A percentile compares a stretch with the other conserved stretches of the same genome.
These are phyloP conservation scores for Porphyrio hochstetteri DNA, from an alignment of 2,113 vertebrate genomes.

Conservation along the genomic window DNA sequence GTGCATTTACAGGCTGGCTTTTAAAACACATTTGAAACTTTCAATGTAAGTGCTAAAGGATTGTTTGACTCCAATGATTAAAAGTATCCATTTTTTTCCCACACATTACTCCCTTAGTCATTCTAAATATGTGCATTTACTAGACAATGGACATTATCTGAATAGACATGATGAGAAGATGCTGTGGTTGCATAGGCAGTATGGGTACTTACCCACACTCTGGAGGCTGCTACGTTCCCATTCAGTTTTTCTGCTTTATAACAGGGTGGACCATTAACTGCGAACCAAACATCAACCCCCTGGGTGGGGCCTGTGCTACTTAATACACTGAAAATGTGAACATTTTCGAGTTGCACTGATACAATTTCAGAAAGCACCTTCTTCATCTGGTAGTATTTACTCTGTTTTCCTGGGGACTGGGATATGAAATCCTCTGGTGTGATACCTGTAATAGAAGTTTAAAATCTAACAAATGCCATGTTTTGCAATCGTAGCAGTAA, in stretches of 20 bases:
- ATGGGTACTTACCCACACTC: constrained; percentile 72
- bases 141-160: not conserved
- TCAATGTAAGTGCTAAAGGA: not conserved
- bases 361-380: constrained; percentile 77
- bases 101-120: not conserved
- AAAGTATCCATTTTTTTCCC: not conserved
- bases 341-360: constrained; percentile 68
- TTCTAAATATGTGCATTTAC: not conserved
- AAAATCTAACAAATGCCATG: not conserved
- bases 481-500: not conserved
- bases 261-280: constrained; percentile 79
- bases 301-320: constrained; percentile 40
- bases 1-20: not conserved
- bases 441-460: constrained; percentile 70
- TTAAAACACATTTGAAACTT: not conserved
- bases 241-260: constrained; percentile 85
- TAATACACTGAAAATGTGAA: constrained; percentile 85
- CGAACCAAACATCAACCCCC: constrained; percentile 81
- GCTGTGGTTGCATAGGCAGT: not conserved
- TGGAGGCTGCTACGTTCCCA: constrained; percentile 80
- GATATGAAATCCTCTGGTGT: constrained; percentile 83
- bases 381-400: constrained; percentile 77
- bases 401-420: constrained; percentile 60
- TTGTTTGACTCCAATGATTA: not conserved
- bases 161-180: not conserved